Evolutionary conservation across 2,888 invertebrate species (phyloP).

Genomic region (Eugnorisma glareosa): DNA sequence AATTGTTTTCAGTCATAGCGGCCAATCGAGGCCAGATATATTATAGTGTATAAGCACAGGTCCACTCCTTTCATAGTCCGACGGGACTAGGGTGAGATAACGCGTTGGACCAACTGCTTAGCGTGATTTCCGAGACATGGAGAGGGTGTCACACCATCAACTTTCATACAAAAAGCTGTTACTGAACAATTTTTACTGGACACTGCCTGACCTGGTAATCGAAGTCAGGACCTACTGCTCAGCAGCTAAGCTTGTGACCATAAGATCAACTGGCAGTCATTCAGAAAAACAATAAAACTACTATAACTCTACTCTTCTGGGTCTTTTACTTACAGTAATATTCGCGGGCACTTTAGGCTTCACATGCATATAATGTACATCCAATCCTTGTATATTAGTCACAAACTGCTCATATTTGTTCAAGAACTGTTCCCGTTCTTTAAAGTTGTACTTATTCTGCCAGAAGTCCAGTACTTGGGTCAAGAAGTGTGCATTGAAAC

Average conservation of each 20-base stretch:
- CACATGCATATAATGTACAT: constrained; percentile 94
- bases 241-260: neutral
- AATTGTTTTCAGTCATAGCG: neutral
- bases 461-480: constrained; percentile 94
- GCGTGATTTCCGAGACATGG: neutral
- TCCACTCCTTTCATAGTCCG: neutral
- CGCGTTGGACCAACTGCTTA: neutral
- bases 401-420: constrained; percentile 94
- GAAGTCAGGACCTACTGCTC: neutral
- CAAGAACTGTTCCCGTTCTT: constrained; percentile 92
- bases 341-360: constrained; percentile 86
- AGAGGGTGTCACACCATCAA: neutral
- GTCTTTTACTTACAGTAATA: constrained; percentile 73
- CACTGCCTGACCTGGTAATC: neutral
- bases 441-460: constrained; percentile 93
- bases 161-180: neutral
- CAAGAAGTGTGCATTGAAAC: constrained; percentile 94
- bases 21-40: neutral
- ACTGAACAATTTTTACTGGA: neutral
- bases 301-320: no score
- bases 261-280: neutral
- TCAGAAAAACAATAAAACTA: neutral
- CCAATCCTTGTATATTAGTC: constrained; percentile 93
- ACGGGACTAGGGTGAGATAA: neutral
- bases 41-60: neutral